Base-by-base conservation (phyloP, 1,140 invertebrate species). In the Idris sp. region DNA sequence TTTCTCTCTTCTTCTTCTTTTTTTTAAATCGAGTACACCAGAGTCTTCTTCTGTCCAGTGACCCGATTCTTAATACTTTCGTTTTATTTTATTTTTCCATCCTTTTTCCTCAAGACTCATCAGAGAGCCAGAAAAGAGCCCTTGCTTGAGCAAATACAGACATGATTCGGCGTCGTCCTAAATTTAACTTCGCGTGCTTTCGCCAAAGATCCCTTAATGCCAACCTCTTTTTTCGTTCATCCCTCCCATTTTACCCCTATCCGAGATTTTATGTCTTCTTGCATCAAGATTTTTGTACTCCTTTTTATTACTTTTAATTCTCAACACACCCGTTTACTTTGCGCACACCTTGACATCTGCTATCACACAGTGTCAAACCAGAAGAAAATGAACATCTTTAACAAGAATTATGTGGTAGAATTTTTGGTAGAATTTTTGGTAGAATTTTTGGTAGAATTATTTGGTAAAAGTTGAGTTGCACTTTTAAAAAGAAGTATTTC, bases 151-250 rank as follows among this genome's bases (percentile, higher is more conserved):
- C 71, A 74, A 74, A 74, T 61, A 67, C 69, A 65, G 61, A 67
- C 61, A 59, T 49, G 69, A 65, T 64, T 73, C 69, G 49, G 51
- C 68, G 58, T 49, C 71, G 44, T 68, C 49, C 61, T 74, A 74
- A 67, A 74, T 74, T 74, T 74, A 74, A 67, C 71, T 61, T 74
- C 48, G 40, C 54, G 54, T n/a, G n/a, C n/a, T n/a, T n/a, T n/a
- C n/a, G n/a, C n/a, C n/a, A n/a, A n/a, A n/a, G 43, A 64, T 74
- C 62, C 71, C 69, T 67, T 67, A 65, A 65, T 31, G 33, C 51
- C 35, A 15, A 9, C 46, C n/a, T 9, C 13, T 31, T 35, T 16
- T 10, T 11, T 9, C 31, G 13, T n/a, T 36, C 3, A 2, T 35
- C 22, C 18, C 1, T 41, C 25, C 10, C 33, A 22, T 15, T 30